Evolutionary conservation across 2,888 invertebrate species (phyloP), one percentile per base, ranked within the genome.

Genomic region (Ischnura elegans): DNA sequence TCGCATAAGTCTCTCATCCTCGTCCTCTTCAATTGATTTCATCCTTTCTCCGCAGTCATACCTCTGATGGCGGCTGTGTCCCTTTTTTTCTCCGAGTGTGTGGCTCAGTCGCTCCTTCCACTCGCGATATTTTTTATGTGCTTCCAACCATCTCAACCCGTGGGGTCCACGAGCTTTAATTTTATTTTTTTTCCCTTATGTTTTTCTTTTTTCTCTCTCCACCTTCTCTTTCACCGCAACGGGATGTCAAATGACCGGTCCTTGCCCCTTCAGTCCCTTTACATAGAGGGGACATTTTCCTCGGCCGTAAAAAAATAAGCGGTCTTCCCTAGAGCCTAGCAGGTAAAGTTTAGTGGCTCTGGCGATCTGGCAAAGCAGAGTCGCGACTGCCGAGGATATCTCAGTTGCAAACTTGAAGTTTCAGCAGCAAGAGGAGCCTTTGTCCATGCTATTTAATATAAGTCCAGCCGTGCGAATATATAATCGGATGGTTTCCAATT

Each of bases 171-270:
- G 4, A 51, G 19, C 51, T 51, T n/a, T 51, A 10, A 19, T 51
- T 51, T 51, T 51, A 19, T 19, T 19, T 13, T 51, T 51, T 2
- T 51, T 51, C 19, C 2, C 1, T 61, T 2, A 25, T 19, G 21
- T 6, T 61, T 25, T 61, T 61, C 19, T 6, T 61, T 25, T 61
- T 61, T 61, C n/a, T 1, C 0, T 2, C 76, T 66, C 29, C 66
- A 6, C 66, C 29, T 29, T 66, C 36, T 36, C 76, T 36, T 13
- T 25, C 5, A 13, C 76, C 36, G 1, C 76, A 13, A 13, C 36
- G 36, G 36, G 76, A 36, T 76, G 76, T 76, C 36, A 76, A 76
- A 29, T 76, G 76, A 76, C 76, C 76, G 76, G 76, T 76, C 76
- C 76, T 76, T 76, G 76, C 76, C 76, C 76, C 76, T 10, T 66